A percentile compares a stretch with the other conserved stretches of the same genome.
Evolutionary conservation across 2,888 invertebrate species (phyloP).

Genomic region (Zaprionus lineosus): DNA sequence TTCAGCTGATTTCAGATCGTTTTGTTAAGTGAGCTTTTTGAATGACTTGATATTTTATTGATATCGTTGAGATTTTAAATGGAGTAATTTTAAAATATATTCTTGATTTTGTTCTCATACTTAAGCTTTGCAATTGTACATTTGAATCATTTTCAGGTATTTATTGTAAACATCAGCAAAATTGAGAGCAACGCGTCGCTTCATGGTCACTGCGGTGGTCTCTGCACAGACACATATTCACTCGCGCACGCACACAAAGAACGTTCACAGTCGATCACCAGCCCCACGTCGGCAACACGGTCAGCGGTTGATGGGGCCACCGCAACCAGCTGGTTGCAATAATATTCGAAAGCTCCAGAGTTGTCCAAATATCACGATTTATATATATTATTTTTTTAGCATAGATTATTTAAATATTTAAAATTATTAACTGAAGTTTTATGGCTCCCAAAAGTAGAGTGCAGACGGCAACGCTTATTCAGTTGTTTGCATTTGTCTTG

Average conservation of each 20-base stretch:
- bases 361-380: too few relatives aligned
- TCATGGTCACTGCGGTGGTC: constrained; percentile 72
- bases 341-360: constrained; percentile 32
- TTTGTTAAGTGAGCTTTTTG: constrained; percentile 21
- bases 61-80: constrained; percentile 10
- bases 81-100: constrained; percentile 8
- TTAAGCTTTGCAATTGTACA: constrained; percentile 36
- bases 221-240: constrained; percentile 26
- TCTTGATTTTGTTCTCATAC: constrained; percentile 20
- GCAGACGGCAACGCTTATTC: constrained; percentile 56
- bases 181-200: constrained; percentile 61
- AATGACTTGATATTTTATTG: constrained; percentile 30
- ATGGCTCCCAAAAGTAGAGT: constrained; percentile 14
- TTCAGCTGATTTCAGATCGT: constrained; percentile 42
- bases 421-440: constrained; percentile 11
- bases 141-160: constrained; percentile 52
- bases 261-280: constrained; percentile 29
- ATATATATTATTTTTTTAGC: too few relatives aligned
- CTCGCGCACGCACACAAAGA: neutral
- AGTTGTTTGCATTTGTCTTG: constrained; percentile 66
- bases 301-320: constrained; percentile 4
- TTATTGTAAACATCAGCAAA: constrained; percentile 65
- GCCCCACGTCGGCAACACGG: constrained; percentile 34
- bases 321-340: constrained; percentile 42
- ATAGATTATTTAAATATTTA: too few relatives aligned